Evolutionary conservation across 2,113 vertebrate species (phyloP).

Genomic region (Macaca mulatta): DNA sequence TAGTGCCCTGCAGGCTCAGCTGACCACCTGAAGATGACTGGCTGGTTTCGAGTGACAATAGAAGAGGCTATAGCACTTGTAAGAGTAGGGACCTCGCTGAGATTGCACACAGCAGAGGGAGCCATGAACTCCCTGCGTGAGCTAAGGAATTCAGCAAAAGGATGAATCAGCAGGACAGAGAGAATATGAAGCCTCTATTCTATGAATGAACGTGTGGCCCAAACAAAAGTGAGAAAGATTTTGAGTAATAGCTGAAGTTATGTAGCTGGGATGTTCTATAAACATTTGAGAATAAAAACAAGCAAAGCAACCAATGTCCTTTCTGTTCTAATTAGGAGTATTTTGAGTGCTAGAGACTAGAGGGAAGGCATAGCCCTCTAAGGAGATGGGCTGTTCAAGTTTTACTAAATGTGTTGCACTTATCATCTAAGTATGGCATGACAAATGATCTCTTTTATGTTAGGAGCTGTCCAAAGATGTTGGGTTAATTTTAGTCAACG

Average conservation of each 20-base stretch:
- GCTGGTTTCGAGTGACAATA: not conserved
- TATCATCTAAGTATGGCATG: not conserved
- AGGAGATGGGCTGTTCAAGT: not conserved
- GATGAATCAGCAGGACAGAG: not conserved
- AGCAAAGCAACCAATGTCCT: not conserved
- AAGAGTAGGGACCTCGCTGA: not conserved
- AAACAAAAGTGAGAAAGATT: not conserved
- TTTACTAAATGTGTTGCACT: not conserved
- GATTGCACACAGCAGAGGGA: not conserved
- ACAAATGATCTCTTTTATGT: not conserved
- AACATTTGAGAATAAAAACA: not conserved
- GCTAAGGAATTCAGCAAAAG: not conserved
- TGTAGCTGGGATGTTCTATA: not conserved
- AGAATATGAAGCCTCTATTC: not conserved
- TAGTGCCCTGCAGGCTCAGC: not conserved
- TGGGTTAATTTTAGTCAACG: not conserved
- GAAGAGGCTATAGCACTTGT: not conserved
- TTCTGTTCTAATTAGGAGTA: slow-evolving; percentile 35
- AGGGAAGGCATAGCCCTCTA: not conserved
- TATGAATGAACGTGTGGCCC: not conserved
- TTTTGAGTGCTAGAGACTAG: not conserved
- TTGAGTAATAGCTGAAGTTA: not conserved
- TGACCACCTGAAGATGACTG: not conserved
- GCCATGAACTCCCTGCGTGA: not conserved
- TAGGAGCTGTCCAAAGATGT: not conserved